phyloP scores from a whole-genome alignment of 2,113 vertebrate species.

The Scomber japonicus region DNA sequence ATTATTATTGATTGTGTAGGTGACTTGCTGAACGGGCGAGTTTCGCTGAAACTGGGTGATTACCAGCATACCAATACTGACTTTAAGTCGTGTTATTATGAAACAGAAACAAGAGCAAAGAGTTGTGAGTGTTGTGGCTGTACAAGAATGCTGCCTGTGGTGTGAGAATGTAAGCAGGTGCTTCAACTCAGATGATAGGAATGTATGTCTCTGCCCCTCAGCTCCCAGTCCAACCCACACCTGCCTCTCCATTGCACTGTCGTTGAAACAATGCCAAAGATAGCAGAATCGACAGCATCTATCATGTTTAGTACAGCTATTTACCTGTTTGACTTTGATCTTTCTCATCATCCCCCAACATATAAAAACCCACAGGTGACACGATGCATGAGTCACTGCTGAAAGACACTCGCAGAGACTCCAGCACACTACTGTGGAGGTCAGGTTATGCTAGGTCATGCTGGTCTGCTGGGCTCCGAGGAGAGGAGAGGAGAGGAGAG shows the following conservation, averaged over 20 bases:
- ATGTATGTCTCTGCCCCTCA: slow-evolving; percentile 59
- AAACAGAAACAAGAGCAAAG: slow-evolving; percentile 27
- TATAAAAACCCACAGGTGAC: background rate
- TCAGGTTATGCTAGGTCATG: slow-evolving; percentile 28
- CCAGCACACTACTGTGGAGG: background rate
- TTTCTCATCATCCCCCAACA: background rate
- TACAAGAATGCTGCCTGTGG: slow-evolving; percentile 44
- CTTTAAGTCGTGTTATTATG: slow-evolving; percentile 5
- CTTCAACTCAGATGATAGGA: slow-evolving; percentile 74
- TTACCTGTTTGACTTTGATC: background rate
- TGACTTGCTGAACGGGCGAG: background rate
- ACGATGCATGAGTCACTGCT: background rate
- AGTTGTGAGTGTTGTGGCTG: background rate
- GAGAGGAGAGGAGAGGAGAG: background rate
- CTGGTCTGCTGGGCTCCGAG: slow-evolving; percentile 19
- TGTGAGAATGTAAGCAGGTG: slow-evolving; percentile 72
- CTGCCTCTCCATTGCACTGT: slow-evolving; percentile 18
- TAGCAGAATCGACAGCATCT: background rate
- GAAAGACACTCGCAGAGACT: slow-evolving; percentile 3
- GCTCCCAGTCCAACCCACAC: slow-evolving; percentile 41
- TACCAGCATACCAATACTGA: background rate
- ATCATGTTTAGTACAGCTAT: background rate
- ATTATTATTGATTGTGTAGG: background rate
- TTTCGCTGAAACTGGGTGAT: slow-evolving; percentile 43
- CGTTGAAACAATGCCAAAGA: slow-evolving; percentile 2